Conservation (phyloP, 2,797 vertebrate genomes). For the Bucorvus abyssinicus region DNA sequence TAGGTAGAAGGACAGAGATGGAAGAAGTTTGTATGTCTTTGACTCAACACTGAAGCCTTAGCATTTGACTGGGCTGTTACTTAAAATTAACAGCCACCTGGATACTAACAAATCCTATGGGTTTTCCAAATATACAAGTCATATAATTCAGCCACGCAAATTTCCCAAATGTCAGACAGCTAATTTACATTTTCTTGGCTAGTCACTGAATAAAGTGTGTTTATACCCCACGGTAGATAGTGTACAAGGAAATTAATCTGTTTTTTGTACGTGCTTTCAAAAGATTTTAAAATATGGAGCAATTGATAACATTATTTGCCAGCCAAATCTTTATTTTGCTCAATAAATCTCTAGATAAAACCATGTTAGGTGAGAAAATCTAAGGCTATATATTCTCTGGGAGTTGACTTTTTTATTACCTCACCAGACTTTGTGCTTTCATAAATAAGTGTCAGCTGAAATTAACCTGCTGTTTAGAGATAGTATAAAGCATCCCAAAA, state of each 20-base stretch:
- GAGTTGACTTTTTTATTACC: slow-evolving; percentile 67
- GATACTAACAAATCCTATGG: neutral
- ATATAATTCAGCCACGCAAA: slow-evolving; percentile 30
- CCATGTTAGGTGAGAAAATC: slow-evolving; percentile 62
- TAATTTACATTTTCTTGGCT: slow-evolving; percentile 58
- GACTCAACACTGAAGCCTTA: neutral
- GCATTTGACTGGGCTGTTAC: neutral
- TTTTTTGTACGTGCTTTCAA: slow-evolving; percentile 42
- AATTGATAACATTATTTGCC: slow-evolving; percentile 69
- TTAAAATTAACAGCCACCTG: slow-evolving; percentile 33
- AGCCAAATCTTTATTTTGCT: slow-evolving; percentile 66
- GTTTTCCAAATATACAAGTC: slow-evolving; percentile 37
- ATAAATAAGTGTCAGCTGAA: slow-evolving; percentile 68
- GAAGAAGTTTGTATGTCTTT: neutral
- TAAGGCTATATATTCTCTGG: slow-evolving; percentile 45
- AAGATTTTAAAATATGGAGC: slow-evolving; percentile 58
- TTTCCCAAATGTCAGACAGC: slow-evolving; percentile 40
- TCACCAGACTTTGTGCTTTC: slow-evolving; percentile 67
- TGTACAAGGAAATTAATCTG: slow-evolving; percentile 61
- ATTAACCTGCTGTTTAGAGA: slow-evolving; percentile 69
- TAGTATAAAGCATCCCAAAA: slow-evolving; percentile 53
- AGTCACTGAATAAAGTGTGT: slow-evolving; percentile 41
- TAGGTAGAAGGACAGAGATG: neutral
- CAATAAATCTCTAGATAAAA: slow-evolving; percentile 67
- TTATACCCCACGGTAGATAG: slow-evolving; percentile 41